Conservation (phyloP, 2,888 invertebrate genomes). For the Euproctis similis region DNA sequence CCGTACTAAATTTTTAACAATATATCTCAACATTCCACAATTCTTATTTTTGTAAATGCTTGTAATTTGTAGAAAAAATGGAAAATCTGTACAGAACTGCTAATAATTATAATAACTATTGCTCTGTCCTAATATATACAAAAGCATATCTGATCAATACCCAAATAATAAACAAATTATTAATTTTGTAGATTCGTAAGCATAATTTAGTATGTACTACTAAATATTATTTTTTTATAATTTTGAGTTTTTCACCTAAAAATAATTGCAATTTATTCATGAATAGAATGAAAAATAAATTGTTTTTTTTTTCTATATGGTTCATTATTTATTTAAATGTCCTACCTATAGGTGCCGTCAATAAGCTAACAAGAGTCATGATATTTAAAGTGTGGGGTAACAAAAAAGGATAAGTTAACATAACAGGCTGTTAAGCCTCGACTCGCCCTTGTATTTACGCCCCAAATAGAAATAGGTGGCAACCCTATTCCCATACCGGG, state of each 20-base stretch:
- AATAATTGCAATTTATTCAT: conserved; percentile 51
- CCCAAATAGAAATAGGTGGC: no score
- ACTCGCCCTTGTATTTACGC: no score
- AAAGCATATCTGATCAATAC: conserved; percentile 18
- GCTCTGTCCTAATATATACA: no score
- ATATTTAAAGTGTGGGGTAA: no score
- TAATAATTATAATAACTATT: no score
- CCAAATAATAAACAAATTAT: no score
- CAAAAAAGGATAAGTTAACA: no score
- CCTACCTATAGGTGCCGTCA: neutral
- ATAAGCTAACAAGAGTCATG: no score
- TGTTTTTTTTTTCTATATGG: conserved; percentile 56
- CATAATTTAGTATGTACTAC: conserved; percentile 51
- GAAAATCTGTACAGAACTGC: no score
- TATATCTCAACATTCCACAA: conserved; percentile 56
- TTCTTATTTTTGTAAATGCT: conserved; percentile 45
- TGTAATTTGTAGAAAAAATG: no score
- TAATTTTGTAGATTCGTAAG: conserved; percentile 45
- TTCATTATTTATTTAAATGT: conserved; percentile 4
- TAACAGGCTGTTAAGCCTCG: no score
- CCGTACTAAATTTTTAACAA: conserved; percentile 29
- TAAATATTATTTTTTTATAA: conserved; percentile 54
- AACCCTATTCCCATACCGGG: no score
- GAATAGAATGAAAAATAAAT: conserved; percentile 58
- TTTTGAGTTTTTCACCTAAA: conserved; percentile 45